phyloP scores from a whole-genome alignment of 2,888 invertebrate species.

The Calephelis perditalis region DNA sequence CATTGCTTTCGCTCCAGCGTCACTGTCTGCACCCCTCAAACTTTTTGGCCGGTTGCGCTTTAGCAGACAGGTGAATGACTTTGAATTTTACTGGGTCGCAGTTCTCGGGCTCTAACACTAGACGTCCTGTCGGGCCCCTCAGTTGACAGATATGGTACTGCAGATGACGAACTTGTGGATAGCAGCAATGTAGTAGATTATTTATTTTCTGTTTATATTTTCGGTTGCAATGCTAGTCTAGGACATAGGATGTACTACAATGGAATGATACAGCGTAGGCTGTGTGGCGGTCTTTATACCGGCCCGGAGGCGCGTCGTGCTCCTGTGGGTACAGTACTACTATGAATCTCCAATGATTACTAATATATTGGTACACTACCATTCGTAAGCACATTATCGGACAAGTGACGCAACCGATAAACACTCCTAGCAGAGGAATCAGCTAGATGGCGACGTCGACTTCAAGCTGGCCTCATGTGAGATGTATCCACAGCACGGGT shows the following conservation, averaged over 20 bases:
- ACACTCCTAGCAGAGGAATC: slow-evolving; percentile 8
- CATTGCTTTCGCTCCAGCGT: too few species aligned
- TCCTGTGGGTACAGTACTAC: background rate
- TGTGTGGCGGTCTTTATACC: background rate
- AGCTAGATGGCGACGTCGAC: slow-evolving; percentile 11
- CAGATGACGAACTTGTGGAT: background rate
- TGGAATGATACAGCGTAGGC: background rate
- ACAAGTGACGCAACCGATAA: slow-evolving; percentile 5
- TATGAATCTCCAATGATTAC: background rate
- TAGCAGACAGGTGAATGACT: background rate
- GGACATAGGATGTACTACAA: background rate
- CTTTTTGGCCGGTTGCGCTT: background rate
- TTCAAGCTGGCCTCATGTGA: background rate
- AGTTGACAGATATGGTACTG: background rate
- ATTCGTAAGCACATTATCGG: too few species aligned
- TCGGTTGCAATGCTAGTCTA: too few species aligned
- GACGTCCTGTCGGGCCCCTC: background rate
- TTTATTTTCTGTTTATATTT: too few species aligned
- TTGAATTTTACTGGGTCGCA: background rate
- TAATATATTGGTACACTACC: background rate
- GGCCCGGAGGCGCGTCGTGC: background rate
- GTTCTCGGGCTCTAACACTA: background rate
- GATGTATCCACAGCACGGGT: too few species aligned
- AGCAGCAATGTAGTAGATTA: too few species aligned
- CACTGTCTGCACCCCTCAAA: too few species aligned